Conservation (phyloP, 2,797 vertebrate genomes). For the Sebastes flavidus region DNA sequence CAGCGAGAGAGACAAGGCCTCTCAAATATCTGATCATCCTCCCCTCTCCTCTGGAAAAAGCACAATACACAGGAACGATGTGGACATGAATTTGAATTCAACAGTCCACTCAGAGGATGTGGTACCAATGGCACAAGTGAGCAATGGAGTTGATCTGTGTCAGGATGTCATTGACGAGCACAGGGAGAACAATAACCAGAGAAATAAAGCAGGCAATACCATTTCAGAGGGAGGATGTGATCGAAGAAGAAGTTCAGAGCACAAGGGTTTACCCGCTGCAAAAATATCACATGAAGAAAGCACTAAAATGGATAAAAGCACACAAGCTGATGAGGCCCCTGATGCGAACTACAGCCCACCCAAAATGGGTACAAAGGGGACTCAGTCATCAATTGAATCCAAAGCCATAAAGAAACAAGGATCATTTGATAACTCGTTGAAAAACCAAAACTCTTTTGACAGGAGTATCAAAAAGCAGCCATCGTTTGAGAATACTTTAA, state of each 20-base stretch:
- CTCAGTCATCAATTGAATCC: slow-evolving; percentile 44
- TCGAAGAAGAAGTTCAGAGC: slow-evolving; percentile 15
- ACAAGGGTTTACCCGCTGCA: slow-evolving; percentile 18
- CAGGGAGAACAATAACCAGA: slow-evolving; percentile 55
- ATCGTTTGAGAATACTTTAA: slow-evolving; percentile 74
- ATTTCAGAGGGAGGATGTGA: slow-evolving; percentile 16
- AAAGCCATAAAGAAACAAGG: slow-evolving; percentile 74
- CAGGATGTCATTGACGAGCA: slow-evolving; percentile 37
- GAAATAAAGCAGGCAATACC: slow-evolving; percentile 10
- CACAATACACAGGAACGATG: slow-evolving; percentile 65
- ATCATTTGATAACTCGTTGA: slow-evolving; percentile 72
- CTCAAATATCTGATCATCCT: slow-evolving; percentile 22
- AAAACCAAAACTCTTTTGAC: slow-evolving; percentile 78
- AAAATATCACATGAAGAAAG: slow-evolving; percentile 41
- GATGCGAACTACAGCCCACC: slow-evolving; percentile 41
- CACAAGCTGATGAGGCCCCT: slow-evolving; percentile 67
- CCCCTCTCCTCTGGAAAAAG: slow-evolving; percentile 63
- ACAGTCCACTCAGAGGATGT: slow-evolving; percentile 65
- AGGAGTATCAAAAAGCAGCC: slow-evolving; percentile 74
- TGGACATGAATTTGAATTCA: slow-evolving; percentile 79
- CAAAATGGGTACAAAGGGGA: slow-evolving; percentile 57
- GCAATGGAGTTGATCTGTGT: slow-evolving; percentile 38
- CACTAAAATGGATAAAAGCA: slow-evolving; percentile 72
- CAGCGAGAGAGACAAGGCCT: slow-evolving; percentile 78
- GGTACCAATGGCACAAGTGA: slow-evolving; percentile 79